phyloP scores from a whole-genome alignment of 2,113 vertebrate genomes.

The Zootoca vivipara region DNA sequence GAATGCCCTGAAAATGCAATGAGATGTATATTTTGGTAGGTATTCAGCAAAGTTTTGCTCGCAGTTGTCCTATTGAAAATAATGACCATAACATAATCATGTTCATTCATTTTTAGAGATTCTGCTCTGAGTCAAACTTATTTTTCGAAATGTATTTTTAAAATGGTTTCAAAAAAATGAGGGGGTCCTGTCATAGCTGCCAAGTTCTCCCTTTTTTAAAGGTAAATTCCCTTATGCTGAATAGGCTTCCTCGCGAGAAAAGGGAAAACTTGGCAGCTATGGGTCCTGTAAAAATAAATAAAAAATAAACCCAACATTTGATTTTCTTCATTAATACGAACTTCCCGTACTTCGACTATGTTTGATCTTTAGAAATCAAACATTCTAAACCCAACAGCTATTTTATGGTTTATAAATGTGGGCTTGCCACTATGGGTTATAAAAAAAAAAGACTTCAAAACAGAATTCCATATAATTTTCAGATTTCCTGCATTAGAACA shows the following conservation, averaged over 20 bases:
- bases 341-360: not conserved
- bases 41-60: too few species aligned
- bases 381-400: not conserved
- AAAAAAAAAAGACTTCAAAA: slow-evolving; percentile 40
- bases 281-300: not conserved
- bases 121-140: too few species aligned
- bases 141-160: too few species aligned
- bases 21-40: not conserved
- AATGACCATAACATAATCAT: too few species aligned
- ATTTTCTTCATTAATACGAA: not conserved
- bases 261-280: too few species aligned
- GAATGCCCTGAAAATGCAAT: not conserved
- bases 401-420: not conserved
- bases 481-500: not conserved
- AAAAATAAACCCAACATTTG: not conserved
- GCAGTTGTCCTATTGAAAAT: too few species aligned
- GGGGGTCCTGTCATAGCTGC: not conserved
- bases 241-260: too few species aligned
- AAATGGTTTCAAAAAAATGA: not conserved
- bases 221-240: too few species aligned
- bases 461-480: slow-evolving; percentile 28
- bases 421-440: slow-evolving; percentile 7
- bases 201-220: too few species aligned
- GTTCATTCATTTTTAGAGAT: too few species aligned
- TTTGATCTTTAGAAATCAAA: not conserved